Percentiles rank a stretch among this genome's conserved stretches.
Conservation (phyloP, 1,140 invertebrate genomes). For the Drosophila pseudoananassae region DNA sequence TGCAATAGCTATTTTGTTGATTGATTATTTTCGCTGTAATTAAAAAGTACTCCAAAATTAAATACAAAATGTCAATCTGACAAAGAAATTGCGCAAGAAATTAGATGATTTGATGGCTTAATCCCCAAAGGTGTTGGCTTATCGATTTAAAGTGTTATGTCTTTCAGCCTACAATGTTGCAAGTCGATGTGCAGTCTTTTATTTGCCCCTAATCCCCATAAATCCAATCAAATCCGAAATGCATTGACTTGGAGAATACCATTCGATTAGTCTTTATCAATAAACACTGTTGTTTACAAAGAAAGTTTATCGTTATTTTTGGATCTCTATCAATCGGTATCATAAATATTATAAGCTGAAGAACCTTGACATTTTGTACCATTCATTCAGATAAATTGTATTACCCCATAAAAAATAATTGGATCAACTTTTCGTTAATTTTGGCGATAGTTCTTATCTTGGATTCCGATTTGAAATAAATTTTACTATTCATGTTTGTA, state of each 20-base stretch:
- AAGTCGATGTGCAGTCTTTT: neutral
- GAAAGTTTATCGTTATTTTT: neutral
- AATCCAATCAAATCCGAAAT: neutral
- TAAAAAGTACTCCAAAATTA: neutral
- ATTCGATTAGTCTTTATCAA: neutral
- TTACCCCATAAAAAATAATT: too few relatives aligned
- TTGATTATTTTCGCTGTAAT: neutral
- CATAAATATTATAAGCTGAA: too few relatives aligned
- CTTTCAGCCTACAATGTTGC: neutral
- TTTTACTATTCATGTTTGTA: too few relatives aligned
- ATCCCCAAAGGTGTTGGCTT: neutral
- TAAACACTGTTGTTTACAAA: neutral
- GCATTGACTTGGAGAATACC: neutral
- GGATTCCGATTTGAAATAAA: too few relatives aligned
- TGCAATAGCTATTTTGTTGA: neutral
- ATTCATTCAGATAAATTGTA: too few relatives aligned
- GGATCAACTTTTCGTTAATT: too few relatives aligned
- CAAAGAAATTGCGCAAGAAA: neutral
- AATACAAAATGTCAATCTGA: neutral
- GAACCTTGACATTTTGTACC: too few relatives aligned
- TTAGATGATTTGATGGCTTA: neutral
- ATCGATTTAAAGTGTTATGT: neutral
- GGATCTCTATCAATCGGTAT: neutral
- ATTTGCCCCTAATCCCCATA: neutral
- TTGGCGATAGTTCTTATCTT: too few relatives aligned